Evolutionary conservation across 2,113 vertebrate species (phyloP).

Genomic region (Urocolius indicus): DNA sequence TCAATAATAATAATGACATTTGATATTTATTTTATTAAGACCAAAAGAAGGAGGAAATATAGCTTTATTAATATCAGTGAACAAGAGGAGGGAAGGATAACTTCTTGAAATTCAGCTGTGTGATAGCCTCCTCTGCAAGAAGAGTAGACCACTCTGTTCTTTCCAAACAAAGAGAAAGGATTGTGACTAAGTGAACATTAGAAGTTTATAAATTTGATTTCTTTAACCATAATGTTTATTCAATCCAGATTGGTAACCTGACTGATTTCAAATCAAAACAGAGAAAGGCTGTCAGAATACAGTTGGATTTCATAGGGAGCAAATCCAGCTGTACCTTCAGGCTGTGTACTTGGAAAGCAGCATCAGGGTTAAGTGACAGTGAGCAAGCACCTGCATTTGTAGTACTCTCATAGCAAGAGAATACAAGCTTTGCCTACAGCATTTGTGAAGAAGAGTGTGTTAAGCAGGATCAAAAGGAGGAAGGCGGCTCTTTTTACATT

Average conservation of each 20-base stretch:
- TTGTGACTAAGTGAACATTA: neutral
- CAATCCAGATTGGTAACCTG: neutral
- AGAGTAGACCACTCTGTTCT: neutral
- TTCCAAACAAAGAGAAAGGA: neutral
- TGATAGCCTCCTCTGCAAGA: neutral
- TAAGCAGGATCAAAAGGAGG: neutral
- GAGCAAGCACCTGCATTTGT: neutral
- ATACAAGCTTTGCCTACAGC: neutral
- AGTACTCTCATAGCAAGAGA: neutral
- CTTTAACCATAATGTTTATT: neutral
- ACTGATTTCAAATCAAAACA: neutral
- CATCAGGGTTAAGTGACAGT: neutral
- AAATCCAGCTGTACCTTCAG: neutral
- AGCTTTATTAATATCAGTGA: neutral
- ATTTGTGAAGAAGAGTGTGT: neutral
- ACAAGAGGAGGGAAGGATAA: neutral
- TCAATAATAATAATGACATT: neutral
- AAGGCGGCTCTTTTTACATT: neutral
- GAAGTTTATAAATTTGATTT: neutral
- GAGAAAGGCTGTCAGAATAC: neutral
- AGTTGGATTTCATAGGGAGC: neutral
- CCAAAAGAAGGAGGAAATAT: neutral
- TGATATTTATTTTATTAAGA: neutral
- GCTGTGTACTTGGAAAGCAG: neutral
- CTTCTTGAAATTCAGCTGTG: neutral